Percentiles rank a stretch among this genome's conserved stretches.
phyloP scores from a whole-genome alignment of 1,140 invertebrate species.

The Sitobion miscanthi region DNA sequence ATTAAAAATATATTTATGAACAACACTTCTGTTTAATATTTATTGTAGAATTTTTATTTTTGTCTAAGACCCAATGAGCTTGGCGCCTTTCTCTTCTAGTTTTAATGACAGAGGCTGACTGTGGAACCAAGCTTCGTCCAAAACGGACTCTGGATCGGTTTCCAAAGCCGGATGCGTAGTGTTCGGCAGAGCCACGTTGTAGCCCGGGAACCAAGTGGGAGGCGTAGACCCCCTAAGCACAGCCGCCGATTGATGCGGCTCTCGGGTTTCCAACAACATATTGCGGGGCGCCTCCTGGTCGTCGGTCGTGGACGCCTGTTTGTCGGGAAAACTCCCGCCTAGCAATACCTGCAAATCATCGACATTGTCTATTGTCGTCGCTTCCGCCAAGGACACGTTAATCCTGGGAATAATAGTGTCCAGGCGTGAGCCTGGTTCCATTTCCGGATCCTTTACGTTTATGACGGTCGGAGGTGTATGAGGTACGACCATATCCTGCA shows the following conservation, averaged over 20 bases:
- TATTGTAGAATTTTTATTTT: background rate
- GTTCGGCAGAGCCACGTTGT: slow-evolving; percentile 37
- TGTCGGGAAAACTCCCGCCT: background rate
- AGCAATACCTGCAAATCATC: slow-evolving; percentile 33
- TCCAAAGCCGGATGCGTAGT: background rate
- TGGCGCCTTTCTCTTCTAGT: slow-evolving; percentile 30
- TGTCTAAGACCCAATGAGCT: slow-evolving; percentile 47
- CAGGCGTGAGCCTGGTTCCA: slow-evolving; percentile 24
- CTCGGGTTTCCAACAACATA: slow-evolving; percentile 11
- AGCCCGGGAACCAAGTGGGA: slow-evolving; percentile 42
- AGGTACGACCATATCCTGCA: slow-evolving; percentile 29
- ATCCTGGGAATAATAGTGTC: background rate
- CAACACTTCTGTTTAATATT: background rate
- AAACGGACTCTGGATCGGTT: background rate
- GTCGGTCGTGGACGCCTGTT: background rate
- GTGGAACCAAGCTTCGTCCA: slow-evolving; percentile 47
- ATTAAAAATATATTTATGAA: background rate
- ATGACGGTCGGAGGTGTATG: slow-evolving; percentile 17
- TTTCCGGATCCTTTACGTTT: background rate
- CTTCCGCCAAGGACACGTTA: background rate
- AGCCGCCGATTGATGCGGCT: background rate
- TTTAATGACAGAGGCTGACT: slow-evolving; percentile 38
- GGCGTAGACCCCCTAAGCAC: slow-evolving; percentile 30
- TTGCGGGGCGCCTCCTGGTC: background rate
- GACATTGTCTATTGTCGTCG: background rate